phyloP scores from a whole-genome alignment of 30 jellyfish, hydroid and myxozoan species.

The Hydractinia symbiolongicarpus region DNA sequence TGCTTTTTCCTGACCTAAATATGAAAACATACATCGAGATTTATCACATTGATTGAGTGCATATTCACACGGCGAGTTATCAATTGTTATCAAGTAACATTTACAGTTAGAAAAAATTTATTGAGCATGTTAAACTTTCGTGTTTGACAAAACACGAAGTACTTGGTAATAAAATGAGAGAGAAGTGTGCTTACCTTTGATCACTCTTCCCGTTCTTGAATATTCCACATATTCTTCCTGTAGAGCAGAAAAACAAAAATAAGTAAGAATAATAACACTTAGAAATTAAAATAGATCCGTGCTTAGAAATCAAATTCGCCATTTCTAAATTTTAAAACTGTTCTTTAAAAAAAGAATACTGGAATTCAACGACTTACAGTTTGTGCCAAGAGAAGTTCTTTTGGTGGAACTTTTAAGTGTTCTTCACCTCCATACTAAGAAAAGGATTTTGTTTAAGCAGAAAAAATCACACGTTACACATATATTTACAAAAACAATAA shows the following conservation, averaged over 20 bases:
- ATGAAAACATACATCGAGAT: background rate
- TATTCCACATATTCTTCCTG: conserved; percentile 99
- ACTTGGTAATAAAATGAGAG: too few relatives aligned
- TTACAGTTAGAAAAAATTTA: too few relatives aligned
- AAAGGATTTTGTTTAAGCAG: too few relatives aligned
- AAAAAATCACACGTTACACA: too few relatives aligned
- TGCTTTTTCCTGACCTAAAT: conserved; percentile 97
- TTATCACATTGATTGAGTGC: too few relatives aligned
- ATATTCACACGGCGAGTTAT: too few relatives aligned
- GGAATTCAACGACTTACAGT: conserved; percentile 52
- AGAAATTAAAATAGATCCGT: background rate
- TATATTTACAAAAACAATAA: too few relatives aligned
- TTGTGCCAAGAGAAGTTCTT: conserved; percentile 92
- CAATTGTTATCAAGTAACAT: too few relatives aligned
- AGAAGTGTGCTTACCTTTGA: conserved; percentile 61
- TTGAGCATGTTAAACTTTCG: too few relatives aligned
- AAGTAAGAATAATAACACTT: background rate
- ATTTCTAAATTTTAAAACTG: background rate
- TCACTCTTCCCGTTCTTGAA: conserved; percentile 96
- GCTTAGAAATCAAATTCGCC: background rate
- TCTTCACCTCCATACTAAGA: conserved; percentile 97
- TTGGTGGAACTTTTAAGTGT: conserved; percentile 93
- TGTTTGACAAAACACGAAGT: too few relatives aligned
- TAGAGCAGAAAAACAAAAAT: background rate
- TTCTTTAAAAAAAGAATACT: background rate